A percentile compares a stretch with the other conserved stretches of the same genome.
Evolutionary conservation across 2,888 invertebrate genomes (phyloP).

Genomic region (Calameuta pallipes): DNA sequence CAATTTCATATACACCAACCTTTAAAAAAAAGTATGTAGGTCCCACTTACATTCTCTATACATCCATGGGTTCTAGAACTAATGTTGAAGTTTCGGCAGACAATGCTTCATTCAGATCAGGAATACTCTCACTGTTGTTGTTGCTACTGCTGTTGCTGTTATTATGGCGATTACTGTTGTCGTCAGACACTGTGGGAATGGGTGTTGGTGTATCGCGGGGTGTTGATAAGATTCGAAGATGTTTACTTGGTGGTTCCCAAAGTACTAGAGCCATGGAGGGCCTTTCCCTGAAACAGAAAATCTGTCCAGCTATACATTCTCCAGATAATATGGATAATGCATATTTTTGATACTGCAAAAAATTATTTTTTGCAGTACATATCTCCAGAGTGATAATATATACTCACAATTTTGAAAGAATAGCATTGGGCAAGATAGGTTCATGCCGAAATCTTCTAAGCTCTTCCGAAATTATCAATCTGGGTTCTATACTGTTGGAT

Average conservation of each 20-base stretch:
- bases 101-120: conserved; percentile 51
- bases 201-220: conserved; percentile 40
- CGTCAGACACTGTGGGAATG: conserved; percentile 32
- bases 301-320: conserved; percentile 36
- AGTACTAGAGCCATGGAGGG: conserved; percentile 84
- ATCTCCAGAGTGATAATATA: conserved; percentile 10
- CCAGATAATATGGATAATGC: conserved; percentile 11
- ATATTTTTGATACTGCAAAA: conserved; percentile 5
- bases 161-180: conserved; percentile 42
- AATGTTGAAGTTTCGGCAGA: conserved; percentile 31
- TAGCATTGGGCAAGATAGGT: conserved; percentile 74
- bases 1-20: background rate
- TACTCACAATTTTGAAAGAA: conserved; percentile 68
- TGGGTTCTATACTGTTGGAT: conserved; percentile 47
- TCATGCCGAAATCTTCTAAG: conserved; percentile 75
- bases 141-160: conserved; percentile 34
- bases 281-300: conserved; percentile 70
- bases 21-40: background rate
- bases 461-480: conserved; percentile 76
- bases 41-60: conserved; percentile 23
- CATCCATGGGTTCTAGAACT: conserved; percentile 59
- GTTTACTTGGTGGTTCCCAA: conserved; percentile 80
- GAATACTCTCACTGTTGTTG: conserved; percentile 45
- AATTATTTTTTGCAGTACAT: background rate
- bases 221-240: conserved; percentile 60